Conservation (phyloP, 2,113 vertebrate genomes). For the Gymnobelideus leadbeateri region DNA sequence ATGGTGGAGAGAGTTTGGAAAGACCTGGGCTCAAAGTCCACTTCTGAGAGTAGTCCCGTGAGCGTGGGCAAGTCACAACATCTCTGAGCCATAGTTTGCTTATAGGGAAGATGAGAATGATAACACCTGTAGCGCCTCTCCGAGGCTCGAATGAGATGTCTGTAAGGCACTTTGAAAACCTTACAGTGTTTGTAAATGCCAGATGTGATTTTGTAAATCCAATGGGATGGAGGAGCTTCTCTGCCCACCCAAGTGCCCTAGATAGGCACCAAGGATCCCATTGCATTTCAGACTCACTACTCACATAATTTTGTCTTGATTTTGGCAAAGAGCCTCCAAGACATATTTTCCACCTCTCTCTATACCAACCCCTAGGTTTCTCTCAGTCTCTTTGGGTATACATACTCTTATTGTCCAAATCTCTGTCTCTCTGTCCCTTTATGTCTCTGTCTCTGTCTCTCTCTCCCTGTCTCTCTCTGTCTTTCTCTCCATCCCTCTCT, state of each 20-base stretch:
- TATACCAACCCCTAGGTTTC: not conserved
- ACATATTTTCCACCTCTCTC: not conserved
- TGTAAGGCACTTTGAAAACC: not conserved
- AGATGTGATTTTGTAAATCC: not conserved
- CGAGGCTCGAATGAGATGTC: not conserved
- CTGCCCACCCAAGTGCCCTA: not conserved
- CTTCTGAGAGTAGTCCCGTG: not conserved
- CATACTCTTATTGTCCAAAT: not conserved
- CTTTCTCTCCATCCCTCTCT: not conserved
- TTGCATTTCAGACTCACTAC: not conserved
- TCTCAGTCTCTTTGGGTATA: not conserved
- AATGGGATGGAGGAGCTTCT: not conserved
- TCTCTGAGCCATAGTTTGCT: not conserved
- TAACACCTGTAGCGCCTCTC: not conserved
- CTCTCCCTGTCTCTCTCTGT: too few relatives aligned
- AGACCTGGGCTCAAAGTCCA: not conserved
- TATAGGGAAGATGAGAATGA: not conserved
- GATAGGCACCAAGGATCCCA: not conserved
- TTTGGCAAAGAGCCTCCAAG: not conserved
- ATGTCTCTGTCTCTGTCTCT: too few relatives aligned
- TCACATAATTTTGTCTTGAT: not conserved
- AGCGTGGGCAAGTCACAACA: not conserved
- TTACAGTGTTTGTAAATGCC: not conserved
- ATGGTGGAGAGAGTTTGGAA: not conserved
- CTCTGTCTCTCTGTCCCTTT: not conserved